Percentiles rank a stretch among this genome's conserved stretches.
Evolutionary conservation across 2,113 vertebrate genomes (phyloP).

Genomic region (Periophthalmus modestus): DNA sequence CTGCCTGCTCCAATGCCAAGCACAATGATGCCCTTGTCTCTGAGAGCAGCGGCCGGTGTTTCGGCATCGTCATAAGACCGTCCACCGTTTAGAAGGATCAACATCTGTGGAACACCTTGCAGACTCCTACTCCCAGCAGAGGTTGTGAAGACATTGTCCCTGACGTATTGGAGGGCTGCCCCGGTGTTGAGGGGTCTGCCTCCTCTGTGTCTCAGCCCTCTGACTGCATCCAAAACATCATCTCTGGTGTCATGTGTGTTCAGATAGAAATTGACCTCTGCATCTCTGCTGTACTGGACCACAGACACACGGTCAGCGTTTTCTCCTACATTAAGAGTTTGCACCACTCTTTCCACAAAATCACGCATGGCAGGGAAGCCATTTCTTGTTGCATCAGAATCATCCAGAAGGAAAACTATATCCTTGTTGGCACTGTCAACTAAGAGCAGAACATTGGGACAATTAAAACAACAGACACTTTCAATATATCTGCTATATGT

Average conservation of each 20-base stretch:
- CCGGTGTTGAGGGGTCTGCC: conserved; percentile 76
- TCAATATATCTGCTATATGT: neutral
- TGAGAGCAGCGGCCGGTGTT: conserved; percentile 29
- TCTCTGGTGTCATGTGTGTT: conserved; percentile 27
- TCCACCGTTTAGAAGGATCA: conserved; percentile 51
- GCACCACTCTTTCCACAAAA: conserved; percentile 41
- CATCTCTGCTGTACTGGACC: conserved; percentile 39
- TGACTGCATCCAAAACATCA: conserved; percentile 13
- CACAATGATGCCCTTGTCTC: conserved; percentile 33
- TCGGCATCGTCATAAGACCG: conserved; percentile 37
- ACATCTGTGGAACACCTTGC: conserved; percentile 77
- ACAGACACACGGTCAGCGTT: conserved; percentile 41
- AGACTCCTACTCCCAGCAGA: conserved; percentile 78
- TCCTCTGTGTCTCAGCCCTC: conserved; percentile 22
- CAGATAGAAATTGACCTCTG: conserved; percentile 37
- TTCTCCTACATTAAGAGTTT: conserved; percentile 38
- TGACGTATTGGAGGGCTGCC: conserved; percentile 69
- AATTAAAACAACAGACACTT: neutral
- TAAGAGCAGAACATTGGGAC: neutral
- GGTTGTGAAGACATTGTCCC: conserved; percentile 69
- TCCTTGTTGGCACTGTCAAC: neutral
- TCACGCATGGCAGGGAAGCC: conserved; percentile 31
- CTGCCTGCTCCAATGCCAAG: conserved; percentile 25
- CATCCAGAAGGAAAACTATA: conserved; percentile 5
- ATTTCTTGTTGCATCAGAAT: conserved; percentile 28